Percentiles rank a stretch among this genome's conserved stretches.
These are phyloP conservation scores for Pinna nobilis DNA, from an alignment of 1,140 invertebrate genomes.

Conservation along the genomic window DNA sequence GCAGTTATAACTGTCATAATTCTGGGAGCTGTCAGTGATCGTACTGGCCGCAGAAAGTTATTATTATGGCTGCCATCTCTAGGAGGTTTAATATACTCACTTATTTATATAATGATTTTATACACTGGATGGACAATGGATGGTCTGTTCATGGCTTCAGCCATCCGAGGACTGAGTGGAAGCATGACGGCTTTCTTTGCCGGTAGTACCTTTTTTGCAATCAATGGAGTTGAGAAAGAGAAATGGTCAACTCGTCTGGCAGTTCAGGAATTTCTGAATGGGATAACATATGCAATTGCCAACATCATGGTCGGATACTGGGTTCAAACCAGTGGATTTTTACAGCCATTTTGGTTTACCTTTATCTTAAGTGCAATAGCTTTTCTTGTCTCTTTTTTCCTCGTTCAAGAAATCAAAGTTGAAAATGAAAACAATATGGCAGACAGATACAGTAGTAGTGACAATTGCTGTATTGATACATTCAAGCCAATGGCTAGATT, in stretches of 20 bases:
- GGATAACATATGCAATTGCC: conserved; percentile 66
- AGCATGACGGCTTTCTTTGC: conserved; percentile 70
- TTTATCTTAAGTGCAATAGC: conserved; percentile 63
- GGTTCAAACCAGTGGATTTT: conserved; percentile 64
- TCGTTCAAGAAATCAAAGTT: conserved; percentile 59
- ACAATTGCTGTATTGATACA: conserved; percentile 65
- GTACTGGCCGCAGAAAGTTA: conserved; percentile 64
- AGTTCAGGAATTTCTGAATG: conserved; percentile 70
- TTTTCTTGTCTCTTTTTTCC: conserved; percentile 66
- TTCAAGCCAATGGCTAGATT: conserved; percentile 64
- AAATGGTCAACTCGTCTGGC: conserved; percentile 65
- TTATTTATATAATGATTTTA: conserved; percentile 66
- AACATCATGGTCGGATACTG: conserved; percentile 71
- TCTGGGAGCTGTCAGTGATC: conserved; percentile 67
- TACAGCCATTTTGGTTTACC: conserved; percentile 68
- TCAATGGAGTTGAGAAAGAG: conserved; percentile 61
- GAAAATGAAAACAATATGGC: conserved; percentile 34
- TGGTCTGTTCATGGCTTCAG: conserved; percentile 70
- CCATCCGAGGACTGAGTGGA: conserved; percentile 66
- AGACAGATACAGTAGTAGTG: conserved; percentile 40
- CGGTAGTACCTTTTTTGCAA: conserved; percentile 66
- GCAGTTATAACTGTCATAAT: conserved; percentile 68
- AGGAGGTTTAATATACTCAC: conserved; percentile 61
- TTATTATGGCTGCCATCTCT: conserved; percentile 66
- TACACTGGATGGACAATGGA: conserved; percentile 70